These are phyloP conservation scores for Ptilorrhoa leucosticta DNA, from an alignment of 2,113 vertebrate species.

Conservation along the genomic window DNA sequence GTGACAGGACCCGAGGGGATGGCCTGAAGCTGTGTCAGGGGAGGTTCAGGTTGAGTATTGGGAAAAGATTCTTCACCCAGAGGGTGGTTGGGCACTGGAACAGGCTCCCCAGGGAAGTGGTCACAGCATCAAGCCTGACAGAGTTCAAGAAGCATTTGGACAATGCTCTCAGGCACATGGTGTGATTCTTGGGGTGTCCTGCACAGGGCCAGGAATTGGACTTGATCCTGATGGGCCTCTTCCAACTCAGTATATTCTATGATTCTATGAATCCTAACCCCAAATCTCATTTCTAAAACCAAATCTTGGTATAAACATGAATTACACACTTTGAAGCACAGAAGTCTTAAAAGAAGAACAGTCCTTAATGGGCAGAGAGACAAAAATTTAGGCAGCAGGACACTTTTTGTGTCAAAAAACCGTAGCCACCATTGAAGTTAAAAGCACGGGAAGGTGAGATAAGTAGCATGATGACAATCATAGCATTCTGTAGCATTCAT, in stretches of 20 bases:
- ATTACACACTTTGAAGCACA: neutral
- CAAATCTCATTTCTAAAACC: neutral
- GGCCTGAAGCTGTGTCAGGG: neutral
- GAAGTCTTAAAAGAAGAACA: neutral
- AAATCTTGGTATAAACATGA: neutral
- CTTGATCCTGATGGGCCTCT: neutral
- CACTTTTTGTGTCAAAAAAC: neutral
- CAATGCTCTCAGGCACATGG: neutral
- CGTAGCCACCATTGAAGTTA: neutral
- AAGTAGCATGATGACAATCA: neutral
- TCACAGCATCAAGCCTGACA: neutral
- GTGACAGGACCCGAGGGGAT: neutral
- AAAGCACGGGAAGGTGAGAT: neutral
- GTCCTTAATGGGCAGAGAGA: neutral
- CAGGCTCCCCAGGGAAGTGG: neutral
- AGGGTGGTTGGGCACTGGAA: fast-evolving
- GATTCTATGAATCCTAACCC: neutral
- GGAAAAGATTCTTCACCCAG: neutral
- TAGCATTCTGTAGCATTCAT: neutral
- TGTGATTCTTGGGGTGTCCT: neutral
- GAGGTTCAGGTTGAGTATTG: neutral
- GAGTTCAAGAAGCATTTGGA: neutral
- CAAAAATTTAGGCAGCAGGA: neutral
- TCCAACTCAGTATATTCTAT: neutral
- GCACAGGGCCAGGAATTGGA: neutral